Conservation (phyloP, 2,113 vertebrate genomes). For the Orycteropus afer region DNA sequence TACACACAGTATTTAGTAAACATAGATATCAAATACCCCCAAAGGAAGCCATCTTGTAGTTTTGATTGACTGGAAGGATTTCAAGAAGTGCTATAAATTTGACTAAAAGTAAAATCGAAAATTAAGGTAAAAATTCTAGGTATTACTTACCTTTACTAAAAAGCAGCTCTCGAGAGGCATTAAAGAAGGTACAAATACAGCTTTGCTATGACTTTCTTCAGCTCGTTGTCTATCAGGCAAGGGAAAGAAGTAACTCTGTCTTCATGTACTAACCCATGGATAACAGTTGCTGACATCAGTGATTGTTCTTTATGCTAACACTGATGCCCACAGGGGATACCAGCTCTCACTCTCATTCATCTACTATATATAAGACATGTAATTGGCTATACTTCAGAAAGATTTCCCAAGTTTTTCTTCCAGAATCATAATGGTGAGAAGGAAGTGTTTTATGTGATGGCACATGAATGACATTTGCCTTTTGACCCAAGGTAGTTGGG, state of each 20-base stretch:
- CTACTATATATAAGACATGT: not conserved
- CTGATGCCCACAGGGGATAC: not conserved
- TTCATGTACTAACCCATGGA: not conserved
- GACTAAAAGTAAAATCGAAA: slow-evolving; percentile 10
- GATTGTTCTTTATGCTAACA: not conserved
- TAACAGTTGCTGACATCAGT: not conserved
- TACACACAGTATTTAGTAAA: not conserved
- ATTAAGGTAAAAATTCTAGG: not conserved
- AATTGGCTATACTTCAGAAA: not conserved
- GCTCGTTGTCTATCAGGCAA: not conserved
- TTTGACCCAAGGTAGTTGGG: not conserved
- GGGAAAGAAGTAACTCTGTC: not conserved
- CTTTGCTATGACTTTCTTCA: slow-evolving; percentile 23
- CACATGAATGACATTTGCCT: not conserved
- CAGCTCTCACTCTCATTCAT: not conserved
- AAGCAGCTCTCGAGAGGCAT: not conserved
- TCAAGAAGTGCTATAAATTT: not conserved
- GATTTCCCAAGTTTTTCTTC: not conserved
- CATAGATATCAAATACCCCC: not conserved
- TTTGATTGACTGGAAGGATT: not conserved
- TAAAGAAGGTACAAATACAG: not conserved
- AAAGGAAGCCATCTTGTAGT: not conserved
- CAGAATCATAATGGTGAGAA: not conserved
- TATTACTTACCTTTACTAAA: not conserved
- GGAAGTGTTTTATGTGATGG: slow-evolving; percentile 1